A percentile compares a stretch with the other conserved stretches of the same genome.
Conservation (phyloP, 2,888 invertebrate genomes). For the Pseudoips prasinana region DNA sequence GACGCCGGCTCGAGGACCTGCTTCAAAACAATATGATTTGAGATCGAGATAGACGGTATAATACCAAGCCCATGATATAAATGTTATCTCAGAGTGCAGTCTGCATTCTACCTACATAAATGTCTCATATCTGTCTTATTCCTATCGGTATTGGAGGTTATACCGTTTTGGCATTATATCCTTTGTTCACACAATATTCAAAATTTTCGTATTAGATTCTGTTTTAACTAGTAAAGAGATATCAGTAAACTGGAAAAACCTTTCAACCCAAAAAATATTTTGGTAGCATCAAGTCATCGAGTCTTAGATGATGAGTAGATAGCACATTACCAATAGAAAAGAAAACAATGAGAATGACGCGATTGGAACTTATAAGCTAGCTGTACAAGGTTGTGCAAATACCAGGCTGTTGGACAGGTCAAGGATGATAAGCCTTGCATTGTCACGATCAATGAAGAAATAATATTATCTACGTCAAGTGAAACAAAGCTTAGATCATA, state of each 20-base stretch:
- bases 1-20: slow-evolving; percentile 30
- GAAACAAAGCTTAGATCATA: slow-evolving; percentile 1
- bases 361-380: slow-evolving; percentile 11
- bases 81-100: slow-evolving; percentile 1
- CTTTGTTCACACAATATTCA: too few relatives aligned
- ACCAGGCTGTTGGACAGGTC: slow-evolving; percentile 1
- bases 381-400: slow-evolving; percentile 8
- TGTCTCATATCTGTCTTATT: too few relatives aligned
- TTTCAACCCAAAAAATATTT: too few relatives aligned
- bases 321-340: too few relatives aligned
- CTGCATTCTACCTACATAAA: too few relatives aligned
- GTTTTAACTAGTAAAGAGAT: too few relatives aligned
- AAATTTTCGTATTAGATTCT: too few relatives aligned
- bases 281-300: too few relatives aligned
- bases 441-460: slow-evolving; percentile 8
- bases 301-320: too few relatives aligned
- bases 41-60: slow-evolving; percentile 23
- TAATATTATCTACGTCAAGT: slow-evolving; percentile 15
- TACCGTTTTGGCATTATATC: too few relatives aligned
- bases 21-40: slow-evolving; percentile 25
- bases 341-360: slow-evolving; percentile 5
- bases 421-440: slow-evolving; percentile 20
- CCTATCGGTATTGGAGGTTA: too few relatives aligned
- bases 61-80: slow-evolving; percentile 7
- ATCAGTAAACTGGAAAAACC: too few relatives aligned